Base-by-base conservation (phyloP, 1,140 invertebrate genomes). In the Anadara kagoshimensis region DNA sequence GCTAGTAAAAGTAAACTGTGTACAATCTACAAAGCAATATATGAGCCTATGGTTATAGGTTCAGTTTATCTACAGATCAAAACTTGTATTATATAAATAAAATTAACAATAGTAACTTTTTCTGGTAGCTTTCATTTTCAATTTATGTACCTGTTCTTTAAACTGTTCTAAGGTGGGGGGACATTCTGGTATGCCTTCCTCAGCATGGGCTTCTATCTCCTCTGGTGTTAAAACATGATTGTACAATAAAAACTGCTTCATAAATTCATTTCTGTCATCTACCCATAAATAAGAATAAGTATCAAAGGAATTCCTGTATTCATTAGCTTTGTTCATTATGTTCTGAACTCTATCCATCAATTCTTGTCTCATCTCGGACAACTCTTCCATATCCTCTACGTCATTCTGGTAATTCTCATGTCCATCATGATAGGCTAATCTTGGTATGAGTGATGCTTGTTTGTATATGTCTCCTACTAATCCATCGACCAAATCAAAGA, bases 171-270 rank as follows among this genome's bases (percentile, higher is more conserved):
- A 95, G 79, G 94, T 95, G 8, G 96, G 95, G n/a, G 93, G 89
- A 90, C 91, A 80, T 91, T 90, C 45, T 10, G 88, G 88, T 1
- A 89, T 85, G 24, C 88, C 87, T 10, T 87, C 85, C 61, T 90
- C 89, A 43, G 90, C 86, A 75, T 95, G 91, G 77, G 93, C 92
- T 77, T 97, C 96, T 67, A 96, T 92, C 89, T 98, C 96, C 83
- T 98, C 96, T 0, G 92, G 89, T 47, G 93, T 94, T 29, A 97
- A 89, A 83, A 95, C 95, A 77, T 95, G 92, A 49, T 95, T 94
- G 83, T 97, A 98, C 44, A 94, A 93, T 44, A 98, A 89, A 89
- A 98, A 98, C 89, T 97, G 94, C 76, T 95, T 92, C 94, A 98
- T 94, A 76, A 95, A 94, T 58, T 93, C 92, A 79, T 94, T 92